phyloP scores from a whole-genome alignment of 1,140 invertebrate species.

The Drosophila kanapiae region DNA sequence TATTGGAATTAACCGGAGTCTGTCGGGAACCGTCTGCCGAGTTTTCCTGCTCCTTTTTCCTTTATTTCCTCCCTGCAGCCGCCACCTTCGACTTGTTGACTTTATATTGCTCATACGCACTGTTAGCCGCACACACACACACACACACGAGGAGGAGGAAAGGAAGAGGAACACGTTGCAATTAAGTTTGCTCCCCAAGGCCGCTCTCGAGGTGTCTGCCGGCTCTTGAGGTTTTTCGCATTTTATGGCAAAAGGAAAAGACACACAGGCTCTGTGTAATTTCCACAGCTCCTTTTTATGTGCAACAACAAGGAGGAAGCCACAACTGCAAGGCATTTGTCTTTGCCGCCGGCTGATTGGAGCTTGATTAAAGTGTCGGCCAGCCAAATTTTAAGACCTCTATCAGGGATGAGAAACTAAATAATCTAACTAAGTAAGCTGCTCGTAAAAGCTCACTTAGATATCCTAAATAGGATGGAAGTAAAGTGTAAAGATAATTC shows the following conservation, averaged over 20 bases:
- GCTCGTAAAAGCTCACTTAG: not conserved
- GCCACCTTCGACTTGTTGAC: slow-evolving; percentile 34
- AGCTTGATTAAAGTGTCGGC: slow-evolving; percentile 25
- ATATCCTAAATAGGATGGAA: not conserved
- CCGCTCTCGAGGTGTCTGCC: slow-evolving; percentile 23
- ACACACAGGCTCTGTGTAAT: slow-evolving; percentile 9
- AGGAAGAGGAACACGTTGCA: slow-evolving; percentile 30
- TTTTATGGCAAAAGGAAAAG: slow-evolving; percentile 28
- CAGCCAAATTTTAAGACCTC: slow-evolving; percentile 7
- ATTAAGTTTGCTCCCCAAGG: slow-evolving; percentile 55
- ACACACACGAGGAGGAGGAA: not conserved
- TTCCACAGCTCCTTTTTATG: slow-evolving; percentile 24
- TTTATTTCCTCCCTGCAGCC: not conserved
- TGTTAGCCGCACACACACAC: slow-evolving; percentile 19
- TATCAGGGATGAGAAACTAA: not conserved
- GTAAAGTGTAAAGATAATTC: not conserved
- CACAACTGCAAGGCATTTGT: slow-evolving; percentile 3
- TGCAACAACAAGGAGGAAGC: slow-evolving; percentile 2
- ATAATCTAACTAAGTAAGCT: not conserved
- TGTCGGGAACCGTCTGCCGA: slow-evolving; percentile 17
- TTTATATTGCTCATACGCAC: slow-evolving; percentile 73
- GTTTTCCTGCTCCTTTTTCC: not conserved
- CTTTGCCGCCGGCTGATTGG: slow-evolving; percentile 21
- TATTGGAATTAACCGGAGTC: slow-evolving; percentile 41
- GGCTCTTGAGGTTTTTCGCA: slow-evolving; percentile 45